These are phyloP conservation scores for Numida meleagris DNA, from an alignment of 2,113 vertebrate genomes.

Conservation along the genomic window DNA sequence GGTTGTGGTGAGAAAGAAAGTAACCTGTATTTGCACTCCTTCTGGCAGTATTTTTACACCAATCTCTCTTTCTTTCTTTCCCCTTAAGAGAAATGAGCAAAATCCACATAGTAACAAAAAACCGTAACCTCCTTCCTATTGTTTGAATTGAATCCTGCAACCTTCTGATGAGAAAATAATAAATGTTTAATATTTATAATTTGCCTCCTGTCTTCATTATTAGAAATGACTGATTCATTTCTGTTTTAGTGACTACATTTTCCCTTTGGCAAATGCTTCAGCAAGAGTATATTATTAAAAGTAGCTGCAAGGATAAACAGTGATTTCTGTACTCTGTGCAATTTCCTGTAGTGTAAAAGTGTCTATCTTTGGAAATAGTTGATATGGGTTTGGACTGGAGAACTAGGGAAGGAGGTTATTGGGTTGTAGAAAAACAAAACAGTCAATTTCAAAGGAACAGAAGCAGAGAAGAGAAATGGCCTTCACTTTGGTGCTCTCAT, in stretches of 20 bases:
- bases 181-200: constrained; percentile 68
- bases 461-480: background rate
- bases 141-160: constrained; percentile 18
- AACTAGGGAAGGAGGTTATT: background rate
- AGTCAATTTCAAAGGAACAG: background rate
- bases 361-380: background rate
- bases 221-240: background rate
- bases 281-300: background rate
- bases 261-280: background rate
- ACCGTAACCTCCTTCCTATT: background rate
- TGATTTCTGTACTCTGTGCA: background rate
- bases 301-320: background rate
- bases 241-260: background rate
- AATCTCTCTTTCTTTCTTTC: constrained; percentile 21
- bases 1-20: background rate
- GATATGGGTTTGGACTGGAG: background rate
- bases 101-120: background rate
- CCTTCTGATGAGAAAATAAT: constrained; percentile 54
- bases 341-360: background rate
- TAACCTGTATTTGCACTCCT: constrained; percentile 6
- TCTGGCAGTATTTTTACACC: constrained; percentile 6
- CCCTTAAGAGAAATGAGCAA: background rate
- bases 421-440: background rate
- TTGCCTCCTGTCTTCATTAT: background rate
- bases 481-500: background rate